Evolutionary conservation across 2,888 invertebrate species (phyloP), one percentile per base, ranked within the genome.

Genomic region (Drosophila ezoana): DNA sequence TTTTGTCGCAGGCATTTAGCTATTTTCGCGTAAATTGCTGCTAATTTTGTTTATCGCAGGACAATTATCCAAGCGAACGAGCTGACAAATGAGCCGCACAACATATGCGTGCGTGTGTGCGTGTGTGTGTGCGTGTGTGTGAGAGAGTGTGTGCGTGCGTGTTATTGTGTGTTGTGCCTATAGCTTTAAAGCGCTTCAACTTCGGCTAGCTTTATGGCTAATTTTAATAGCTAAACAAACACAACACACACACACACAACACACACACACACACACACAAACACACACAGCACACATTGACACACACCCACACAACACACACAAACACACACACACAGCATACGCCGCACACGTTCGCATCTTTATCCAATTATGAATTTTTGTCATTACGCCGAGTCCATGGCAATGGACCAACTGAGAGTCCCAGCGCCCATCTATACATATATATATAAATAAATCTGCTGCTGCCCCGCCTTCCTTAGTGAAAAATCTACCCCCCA

Each of bases 51-150:
- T 91, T 90, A 91, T 91, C 90, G 90, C 90, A 89, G 86, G 85
- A 89, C 91, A 91, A 91, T 91, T 91, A 91, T 91, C 91, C 91
- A 91, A 90, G 89, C 89, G 91, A 91, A 91, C 88, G 90, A 84
- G 83, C 91, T 90, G 91, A 90, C 91, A 91, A 91, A 91, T 91
- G 91, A 91, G 89, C 89, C 89, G 75, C 79, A 80, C 72, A 59
- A 48, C 54, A 72, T 38, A 57, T 40, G 45, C 23, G 13, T 38
- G 14, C 33, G 35, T 16, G 3, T 33, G 18, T 37, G 4, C 16
- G 13, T 20, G 18, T 18, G 23, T 23, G 23, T 23, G 23, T 43
- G 51, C 20, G 9, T 40, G 16, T 23, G 35, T 14, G 3, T 23
- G 16, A 33, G 3, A 18, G 13, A 43, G 52, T 23, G 11, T 38